Base-by-base conservation (phyloP, 1,140 invertebrate species). In the Hestina assimilis region DNA sequence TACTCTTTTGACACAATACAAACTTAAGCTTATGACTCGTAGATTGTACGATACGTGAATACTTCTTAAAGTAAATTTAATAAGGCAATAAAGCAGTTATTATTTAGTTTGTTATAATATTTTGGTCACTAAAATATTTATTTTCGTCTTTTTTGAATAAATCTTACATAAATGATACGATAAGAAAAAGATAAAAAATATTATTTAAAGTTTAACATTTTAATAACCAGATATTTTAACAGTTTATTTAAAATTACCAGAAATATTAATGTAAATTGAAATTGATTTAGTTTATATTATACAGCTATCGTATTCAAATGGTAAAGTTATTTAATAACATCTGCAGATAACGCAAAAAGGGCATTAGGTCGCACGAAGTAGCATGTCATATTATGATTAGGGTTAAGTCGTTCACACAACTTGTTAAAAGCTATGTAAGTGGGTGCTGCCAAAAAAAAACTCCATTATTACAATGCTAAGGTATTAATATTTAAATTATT, bases 351-450 rank as follows among this genome's bases (percentile, higher is more conserved):
- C 48, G 23, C n/a, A 47, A 59, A 59, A 52, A 52, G 35, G 55
- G 38, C 42, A 59, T 59, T 59, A 53, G 33, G 42, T 28, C 43
- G 41, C 19, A 46, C 12, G 31, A 42, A 17, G 23, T 42, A 59
- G 31, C 50, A 59, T 29, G 14, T 29, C 40, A 57, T 9, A 9
- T 28, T 41, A 33, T 58, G 48, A 59, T 59, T 59, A 59, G 57
- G 53, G 42, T 47, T 40, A 28, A 29, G 31, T 52, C 38, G 38
- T 48, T 48, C 54, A 58, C 57, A 59, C 57, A 59, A 48, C 21
- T 59, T 59, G 57, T 59, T 59, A 59, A 59, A 53, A 59, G 57
- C 57, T 47, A 53, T 53, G 46, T 46, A 38, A 47, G 42, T 53
- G 43, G 57, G 50, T 53, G 57, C 50, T 59, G 57, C 50, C 57